A percentile compares a stretch with the other conserved stretches of the same genome.
phyloP scores from a whole-genome alignment of 1,140 invertebrate species.

The Metopolophium dirhodum region DNA sequence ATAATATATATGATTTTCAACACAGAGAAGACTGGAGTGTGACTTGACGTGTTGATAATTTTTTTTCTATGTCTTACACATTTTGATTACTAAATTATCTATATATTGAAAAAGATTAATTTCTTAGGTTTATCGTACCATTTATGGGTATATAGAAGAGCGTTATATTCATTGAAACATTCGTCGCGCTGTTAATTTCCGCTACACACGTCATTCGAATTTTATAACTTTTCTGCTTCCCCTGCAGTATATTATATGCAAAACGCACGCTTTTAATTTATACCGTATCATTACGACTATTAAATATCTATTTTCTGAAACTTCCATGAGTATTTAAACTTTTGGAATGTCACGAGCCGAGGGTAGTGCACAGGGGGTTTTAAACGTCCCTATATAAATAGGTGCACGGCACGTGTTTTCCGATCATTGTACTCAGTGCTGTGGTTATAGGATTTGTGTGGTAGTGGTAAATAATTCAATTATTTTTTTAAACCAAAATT shows the following conservation, averaged over 20 bases:
- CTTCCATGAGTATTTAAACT: conserved; percentile 33
- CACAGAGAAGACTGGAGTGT: not conserved
- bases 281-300: conserved; percentile 17
- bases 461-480: not conserved
- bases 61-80: not conserved
- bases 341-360: not conserved
- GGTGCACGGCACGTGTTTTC: not conserved
- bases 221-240: not conserved
- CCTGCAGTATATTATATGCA: not conserved
- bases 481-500: not conserved
- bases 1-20: not conserved
- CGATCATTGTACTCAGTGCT: not conserved
- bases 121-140: not conserved
- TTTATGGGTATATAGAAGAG: not conserved
- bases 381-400: conserved; percentile 1
- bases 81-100: not conserved
- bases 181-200: not conserved
- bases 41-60: not conserved
- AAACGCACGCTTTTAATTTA: conserved; percentile 46
- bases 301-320: conserved; percentile 50
- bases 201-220: conserved; percentile 22
- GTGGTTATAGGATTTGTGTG: not conserved
- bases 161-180: not conserved
- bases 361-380: no score
- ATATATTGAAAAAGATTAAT: not conserved